Conservation (phyloP, 2,113 vertebrate species). For the Stigmatopora nigra region DNA sequence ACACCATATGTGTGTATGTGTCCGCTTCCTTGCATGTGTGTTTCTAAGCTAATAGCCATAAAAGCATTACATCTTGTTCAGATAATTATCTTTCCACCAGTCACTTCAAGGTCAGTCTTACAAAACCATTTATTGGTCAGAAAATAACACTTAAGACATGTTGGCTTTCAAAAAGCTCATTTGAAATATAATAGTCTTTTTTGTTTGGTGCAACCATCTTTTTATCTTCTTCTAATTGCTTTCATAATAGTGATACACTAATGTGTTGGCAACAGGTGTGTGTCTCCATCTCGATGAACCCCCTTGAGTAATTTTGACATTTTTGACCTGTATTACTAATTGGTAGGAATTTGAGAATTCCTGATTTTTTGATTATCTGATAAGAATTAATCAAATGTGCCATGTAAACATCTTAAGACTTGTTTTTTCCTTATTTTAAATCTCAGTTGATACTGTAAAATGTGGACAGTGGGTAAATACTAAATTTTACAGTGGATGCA, state of each 20-base stretch:
- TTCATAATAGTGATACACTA: conserved; percentile 1
- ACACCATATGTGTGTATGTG: conserved; percentile 14
- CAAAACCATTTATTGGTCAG: conserved; percentile 36
- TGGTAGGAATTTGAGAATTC: not conserved
- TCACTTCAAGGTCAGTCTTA: conserved; percentile 55
- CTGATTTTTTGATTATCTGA: not conserved
- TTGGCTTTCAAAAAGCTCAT: conserved; percentile 18
- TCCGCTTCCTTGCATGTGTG: conserved; percentile 11
- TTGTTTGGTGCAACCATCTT: not conserved
- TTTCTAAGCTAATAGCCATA: conserved; percentile 44
- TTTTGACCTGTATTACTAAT: not conserved
- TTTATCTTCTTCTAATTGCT: not conserved
- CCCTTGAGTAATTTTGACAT: not conserved
- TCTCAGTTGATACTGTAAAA: not conserved
- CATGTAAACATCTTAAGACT: not conserved
- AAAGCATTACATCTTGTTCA: conserved; percentile 43
- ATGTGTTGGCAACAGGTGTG: not conserved
- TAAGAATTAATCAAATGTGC: not conserved
- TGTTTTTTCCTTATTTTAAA: not conserved
- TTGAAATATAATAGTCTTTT: conserved; percentile 9
- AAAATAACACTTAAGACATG: conserved; percentile 31
- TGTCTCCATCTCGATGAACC: not conserved
- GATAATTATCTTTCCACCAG: conserved; percentile 49
- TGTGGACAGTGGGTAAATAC: not conserved
- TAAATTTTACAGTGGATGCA: not conserved